A percentile compares a stretch with the other conserved stretches of the same genome.
Evolutionary conservation across 2,797 vertebrate genomes (phyloP).

Genomic region (Spinus pinus): DNA sequence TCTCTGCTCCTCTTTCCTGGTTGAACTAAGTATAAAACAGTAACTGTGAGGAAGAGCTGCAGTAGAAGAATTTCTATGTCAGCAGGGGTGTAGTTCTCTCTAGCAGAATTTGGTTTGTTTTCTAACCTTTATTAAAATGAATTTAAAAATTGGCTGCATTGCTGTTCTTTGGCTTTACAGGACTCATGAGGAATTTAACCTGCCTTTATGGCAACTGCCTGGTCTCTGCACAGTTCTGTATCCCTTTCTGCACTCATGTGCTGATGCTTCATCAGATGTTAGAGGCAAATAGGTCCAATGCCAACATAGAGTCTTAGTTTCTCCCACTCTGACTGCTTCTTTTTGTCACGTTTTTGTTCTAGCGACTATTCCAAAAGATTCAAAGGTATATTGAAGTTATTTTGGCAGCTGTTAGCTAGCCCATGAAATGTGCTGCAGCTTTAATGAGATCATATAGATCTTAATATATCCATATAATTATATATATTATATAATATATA

Average conservation of each 20-base stretch:
- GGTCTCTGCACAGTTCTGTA: not conserved
- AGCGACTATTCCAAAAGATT: not conserved
- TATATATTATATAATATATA: constrained; percentile 38
- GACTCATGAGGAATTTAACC: not conserved
- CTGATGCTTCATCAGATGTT: not conserved
- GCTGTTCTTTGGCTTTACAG: not conserved
- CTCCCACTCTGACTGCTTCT: not conserved
- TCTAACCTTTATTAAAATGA: not conserved
- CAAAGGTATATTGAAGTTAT: not conserved
- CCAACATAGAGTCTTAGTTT: not conserved
- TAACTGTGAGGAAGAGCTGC: not conserved
- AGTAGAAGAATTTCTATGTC: not conserved
- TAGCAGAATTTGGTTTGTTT: not conserved
- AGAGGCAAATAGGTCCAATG: not conserved
- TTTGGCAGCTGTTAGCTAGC: constrained; percentile 9
- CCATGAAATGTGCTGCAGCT: constrained; percentile 40
- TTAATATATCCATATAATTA: constrained; percentile 44
- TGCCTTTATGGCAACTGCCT: not conserved
- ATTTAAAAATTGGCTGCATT: not conserved
- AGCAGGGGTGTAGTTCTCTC: not conserved
- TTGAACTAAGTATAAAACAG: not conserved
- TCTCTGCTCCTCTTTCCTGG: not conserved
- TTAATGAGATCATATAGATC: constrained; percentile 49
- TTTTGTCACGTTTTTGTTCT: not conserved
- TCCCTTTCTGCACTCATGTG: not conserved